A percentile compares a stretch with the other conserved stretches of the same genome.
Conservation (phyloP, 2,797 vertebrate species). For the Sebastes vulpes region DNA sequence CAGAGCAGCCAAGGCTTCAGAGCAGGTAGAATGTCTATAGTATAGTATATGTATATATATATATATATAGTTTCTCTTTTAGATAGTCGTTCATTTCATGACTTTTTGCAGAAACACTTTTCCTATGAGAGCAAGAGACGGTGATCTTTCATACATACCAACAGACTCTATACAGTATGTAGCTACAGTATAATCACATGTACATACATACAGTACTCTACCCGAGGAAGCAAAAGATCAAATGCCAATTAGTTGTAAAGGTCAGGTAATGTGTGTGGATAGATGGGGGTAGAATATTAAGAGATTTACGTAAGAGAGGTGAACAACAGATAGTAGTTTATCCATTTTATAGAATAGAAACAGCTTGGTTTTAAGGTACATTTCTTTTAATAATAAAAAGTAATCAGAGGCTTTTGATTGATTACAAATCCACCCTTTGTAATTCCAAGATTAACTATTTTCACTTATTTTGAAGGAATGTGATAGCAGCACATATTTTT, state of each 20-base stretch:
- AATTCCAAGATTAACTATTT: background rate
- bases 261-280: background rate
- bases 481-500: background rate
- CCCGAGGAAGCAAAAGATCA: background rate
- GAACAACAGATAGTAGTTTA: background rate
- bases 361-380: background rate
- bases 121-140: background rate
- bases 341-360: background rate
- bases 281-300: background rate
- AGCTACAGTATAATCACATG: background rate
- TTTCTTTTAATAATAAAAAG: too few relatives aligned
- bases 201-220: background rate
- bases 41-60: too few relatives aligned
- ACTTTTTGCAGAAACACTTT: background rate
- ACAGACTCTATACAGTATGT: background rate
- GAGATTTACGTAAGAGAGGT: background rate
- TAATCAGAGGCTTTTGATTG: background rate
- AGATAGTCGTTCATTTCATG: background rate
- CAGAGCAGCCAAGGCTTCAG: background rate
- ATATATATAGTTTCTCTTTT: background rate
- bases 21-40: background rate
- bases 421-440: background rate
- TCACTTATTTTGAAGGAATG: background rate
- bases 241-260: conserved; percentile 3
- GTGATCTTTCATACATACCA: background rate